Percentiles rank a stretch among this genome's conserved stretches.
Evolutionary conservation across 1,140 invertebrate species (phyloP).

Genomic region (Metaphire vulgaris): DNA sequence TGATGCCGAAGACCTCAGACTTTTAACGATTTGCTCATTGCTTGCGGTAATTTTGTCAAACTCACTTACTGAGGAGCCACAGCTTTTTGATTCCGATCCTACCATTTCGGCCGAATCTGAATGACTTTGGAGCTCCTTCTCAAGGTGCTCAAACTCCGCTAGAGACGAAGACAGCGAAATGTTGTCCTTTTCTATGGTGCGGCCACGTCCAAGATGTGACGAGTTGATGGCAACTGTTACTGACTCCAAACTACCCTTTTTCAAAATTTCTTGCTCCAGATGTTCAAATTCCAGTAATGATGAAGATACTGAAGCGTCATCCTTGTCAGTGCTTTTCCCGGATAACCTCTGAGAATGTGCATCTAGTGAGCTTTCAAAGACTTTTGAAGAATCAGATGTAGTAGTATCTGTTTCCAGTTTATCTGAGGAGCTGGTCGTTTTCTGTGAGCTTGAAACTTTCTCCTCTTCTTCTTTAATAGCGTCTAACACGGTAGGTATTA

Average conservation of each 20-base stretch:
- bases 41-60: constrained; percentile 1
- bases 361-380: constrained; percentile 13
- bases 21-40: background rate
- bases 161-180: constrained; percentile 83
- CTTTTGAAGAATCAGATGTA: constrained; percentile 26
- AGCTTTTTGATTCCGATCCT: constrained; percentile 20
- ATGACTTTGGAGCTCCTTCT: constrained; percentile 69
- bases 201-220: constrained; percentile 67
- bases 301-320: constrained; percentile 53
- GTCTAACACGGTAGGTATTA: background rate
- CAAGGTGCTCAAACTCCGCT: constrained; percentile 87
- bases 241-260: constrained; percentile 40
- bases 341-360: constrained; percentile 58
- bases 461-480: constrained; percentile 19
- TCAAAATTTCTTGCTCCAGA: constrained; percentile 49
- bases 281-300: constrained; percentile 55
- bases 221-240: constrained; percentile 55
- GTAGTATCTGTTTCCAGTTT: constrained; percentile 15
- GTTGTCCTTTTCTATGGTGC: constrained; percentile 72
- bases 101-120: constrained; percentile 31
- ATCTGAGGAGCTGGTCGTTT: constrained; percentile 21
- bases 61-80: constrained; percentile 3
- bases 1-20: constrained; percentile 46
- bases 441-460: constrained; percentile 17
- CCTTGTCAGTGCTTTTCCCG: constrained; percentile 44